Percentiles rank a stretch among this genome's conserved stretches.
Evolutionary conservation across 2,113 vertebrate species (phyloP).

Genomic region (Pagrus major): DNA sequence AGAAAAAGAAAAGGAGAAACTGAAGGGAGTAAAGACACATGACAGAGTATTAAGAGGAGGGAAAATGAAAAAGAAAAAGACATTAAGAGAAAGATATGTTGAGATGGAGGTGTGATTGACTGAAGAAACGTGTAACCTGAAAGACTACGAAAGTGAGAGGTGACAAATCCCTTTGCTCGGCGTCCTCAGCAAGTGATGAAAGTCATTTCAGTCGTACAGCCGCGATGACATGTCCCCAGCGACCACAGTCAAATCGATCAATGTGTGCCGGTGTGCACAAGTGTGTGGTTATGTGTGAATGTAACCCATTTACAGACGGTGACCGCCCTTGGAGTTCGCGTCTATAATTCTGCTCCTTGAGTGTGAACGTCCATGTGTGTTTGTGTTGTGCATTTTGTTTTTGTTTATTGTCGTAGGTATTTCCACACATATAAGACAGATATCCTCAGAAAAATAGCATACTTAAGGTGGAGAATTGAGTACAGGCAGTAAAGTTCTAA

Average conservation of each 20-base stretch:
- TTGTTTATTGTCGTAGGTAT: neutral
- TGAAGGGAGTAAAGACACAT: neutral
- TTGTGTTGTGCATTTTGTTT: neutral
- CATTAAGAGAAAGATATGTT: neutral
- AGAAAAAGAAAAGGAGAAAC: neutral
- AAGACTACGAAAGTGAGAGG: conserved; percentile 2
- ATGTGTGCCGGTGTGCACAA: neutral
- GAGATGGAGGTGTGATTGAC: neutral
- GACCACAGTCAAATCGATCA: conserved; percentile 53
- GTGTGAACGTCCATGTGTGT: neutral
- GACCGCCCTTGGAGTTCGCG: conserved; percentile 26
- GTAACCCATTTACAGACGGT: conserved; percentile 27
- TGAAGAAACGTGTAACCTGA: neutral
- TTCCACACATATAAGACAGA: neutral
- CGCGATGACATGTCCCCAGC: conserved; percentile 51
- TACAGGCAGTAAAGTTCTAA: no score
- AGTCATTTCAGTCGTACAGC: conserved; percentile 58
- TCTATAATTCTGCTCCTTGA: neutral
- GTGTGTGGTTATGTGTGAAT: conserved; percentile 36
- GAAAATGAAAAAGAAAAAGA: neutral
- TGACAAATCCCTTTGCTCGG: conserved; percentile 8
- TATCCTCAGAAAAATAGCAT: neutral
- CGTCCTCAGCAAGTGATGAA: conserved; percentile 56
- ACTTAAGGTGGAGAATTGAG: neutral
- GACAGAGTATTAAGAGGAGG: neutral